phyloP scores from a whole-genome alignment of 37 sponge, comb jelly and placozoan species.

The Spongilla lacustris region DNA sequence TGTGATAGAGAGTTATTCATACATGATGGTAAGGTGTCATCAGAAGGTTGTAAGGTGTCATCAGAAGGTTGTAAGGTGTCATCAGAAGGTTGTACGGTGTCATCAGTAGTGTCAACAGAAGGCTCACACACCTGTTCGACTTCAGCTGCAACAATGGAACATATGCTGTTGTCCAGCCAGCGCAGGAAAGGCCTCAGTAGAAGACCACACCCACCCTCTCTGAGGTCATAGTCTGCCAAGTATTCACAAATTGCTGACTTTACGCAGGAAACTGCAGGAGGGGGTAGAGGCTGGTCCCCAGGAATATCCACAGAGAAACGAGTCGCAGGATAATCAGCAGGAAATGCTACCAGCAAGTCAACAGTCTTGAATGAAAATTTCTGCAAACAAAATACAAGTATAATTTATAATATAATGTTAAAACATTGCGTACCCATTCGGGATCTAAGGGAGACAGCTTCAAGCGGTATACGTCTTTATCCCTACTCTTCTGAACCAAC shows the following conservation, averaged over 20 bases:
- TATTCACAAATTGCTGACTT: constrained; percentile 33
- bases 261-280: neutral
- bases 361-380: constrained; percentile 8
- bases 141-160: neutral
- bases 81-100: neutral
- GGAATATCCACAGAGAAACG: constrained; percentile 3
- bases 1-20: too few species aligned
- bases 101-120: neutral
- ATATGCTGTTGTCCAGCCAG: constrained; percentile 63
- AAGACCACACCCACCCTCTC: constrained; percentile 18
- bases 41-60: neutral
- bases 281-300: constrained; percentile 13
- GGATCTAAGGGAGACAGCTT: constrained; percentile 49
- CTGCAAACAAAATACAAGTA: neutral
- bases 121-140: neutral
- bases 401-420: neutral
- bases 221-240: neutral
- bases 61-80: neutral
- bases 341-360: constrained; percentile 33
- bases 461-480: constrained; percentile 25
- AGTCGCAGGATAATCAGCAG: constrained; percentile 9
- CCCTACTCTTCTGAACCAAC: constrained; percentile 48
- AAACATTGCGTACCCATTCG: constrained; percentile 1
- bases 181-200: constrained; percentile 59
- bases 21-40: neutral